Base-by-base conservation (phyloP, 2,888 invertebrate genomes). In the Drosophila quasianomalipes region DNA sequence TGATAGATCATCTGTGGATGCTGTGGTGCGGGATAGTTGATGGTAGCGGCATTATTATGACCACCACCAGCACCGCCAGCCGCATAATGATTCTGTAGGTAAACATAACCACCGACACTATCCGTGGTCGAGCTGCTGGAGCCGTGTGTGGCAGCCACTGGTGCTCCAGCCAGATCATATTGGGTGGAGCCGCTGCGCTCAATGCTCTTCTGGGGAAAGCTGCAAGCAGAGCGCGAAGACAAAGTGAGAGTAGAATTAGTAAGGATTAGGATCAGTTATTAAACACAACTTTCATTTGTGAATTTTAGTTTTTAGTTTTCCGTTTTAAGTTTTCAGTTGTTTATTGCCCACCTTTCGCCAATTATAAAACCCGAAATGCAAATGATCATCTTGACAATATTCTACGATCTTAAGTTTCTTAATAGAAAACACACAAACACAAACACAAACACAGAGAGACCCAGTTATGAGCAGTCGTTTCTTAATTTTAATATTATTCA, bases 351-450 rank as follows among this genome's bases (percentile, higher is more conserved):
- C 94, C 94, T 93, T 94, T 94, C 92, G 94, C 94, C 92, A 94
- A 94, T 93, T 87, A 94, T 92, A 94, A 95, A 95, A 93, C 95
- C 95, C 64, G 95, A 95, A 91, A 95, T 95, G 90, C 95, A 95
- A 91, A 95, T 95, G 89, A 95, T 94, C 95, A 95, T 95, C 74
- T 88, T 93, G 70, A 52, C 30, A 28, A 30, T 63, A 65, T 70
- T 64, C 66, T 72, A 59, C 37, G 53, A 66, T 55, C 51, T 68
- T 57, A 26, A n/a, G 33, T 47, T 58, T 68, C 37, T 49, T 33
- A 22, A 37, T 41, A 39, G 28, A 71, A 72, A 54, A 35, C 54
- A 70, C 41, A 30, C 37, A 61, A 64, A 72, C 41, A 30, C 37
- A 61, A 64, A 72, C n/a, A 53, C n/a, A 51, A 26, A 26, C 33